Conservation (phyloP, 1,140 invertebrate species). For the Heliconius melpomene region DNA sequence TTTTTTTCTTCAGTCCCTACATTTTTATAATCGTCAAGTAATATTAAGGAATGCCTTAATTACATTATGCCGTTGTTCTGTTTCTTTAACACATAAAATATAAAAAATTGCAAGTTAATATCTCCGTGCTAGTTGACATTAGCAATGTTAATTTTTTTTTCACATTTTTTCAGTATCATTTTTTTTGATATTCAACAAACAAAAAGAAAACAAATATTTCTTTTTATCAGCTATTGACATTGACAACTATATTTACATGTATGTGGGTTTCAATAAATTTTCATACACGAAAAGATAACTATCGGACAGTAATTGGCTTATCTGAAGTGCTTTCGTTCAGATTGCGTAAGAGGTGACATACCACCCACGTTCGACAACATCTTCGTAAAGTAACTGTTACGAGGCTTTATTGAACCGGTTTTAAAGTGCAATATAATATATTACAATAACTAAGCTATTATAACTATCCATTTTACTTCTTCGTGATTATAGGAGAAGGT, state of each 20-base stretch:
- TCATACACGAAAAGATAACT: conserved; percentile 34
- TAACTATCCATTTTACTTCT: background rate
- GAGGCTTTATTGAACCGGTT: conserved; percentile 37
- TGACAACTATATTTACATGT: conserved; percentile 11
- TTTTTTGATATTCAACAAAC: background rate
- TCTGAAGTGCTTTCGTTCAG: conserved; percentile 39
- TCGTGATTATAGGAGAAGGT: background rate
- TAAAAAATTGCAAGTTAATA: too few relatives aligned
- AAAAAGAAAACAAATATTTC: conserved; percentile 3
- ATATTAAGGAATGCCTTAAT: too few relatives aligned
- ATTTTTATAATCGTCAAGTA: background rate
- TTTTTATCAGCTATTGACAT: conserved; percentile 6
- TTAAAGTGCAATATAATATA: conserved; percentile 33
- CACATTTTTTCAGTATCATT: too few relatives aligned
- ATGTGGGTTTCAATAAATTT: conserved; percentile 25
- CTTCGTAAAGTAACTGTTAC: conserved; percentile 32
- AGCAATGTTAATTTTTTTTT: too few relatives aligned
- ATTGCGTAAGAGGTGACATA: conserved; percentile 43
- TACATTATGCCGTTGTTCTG: too few relatives aligned
- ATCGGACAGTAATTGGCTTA: conserved; percentile 43
- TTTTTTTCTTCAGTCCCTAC: background rate
- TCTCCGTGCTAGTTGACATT: too few relatives aligned
- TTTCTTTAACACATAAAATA: too few relatives aligned
- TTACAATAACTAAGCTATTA: conserved; percentile 29
- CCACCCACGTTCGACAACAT: conserved; percentile 42